These are phyloP conservation scores for Numida meleagris DNA, from an alignment of 2,113 vertebrate genomes.

Conservation along the genomic window DNA sequence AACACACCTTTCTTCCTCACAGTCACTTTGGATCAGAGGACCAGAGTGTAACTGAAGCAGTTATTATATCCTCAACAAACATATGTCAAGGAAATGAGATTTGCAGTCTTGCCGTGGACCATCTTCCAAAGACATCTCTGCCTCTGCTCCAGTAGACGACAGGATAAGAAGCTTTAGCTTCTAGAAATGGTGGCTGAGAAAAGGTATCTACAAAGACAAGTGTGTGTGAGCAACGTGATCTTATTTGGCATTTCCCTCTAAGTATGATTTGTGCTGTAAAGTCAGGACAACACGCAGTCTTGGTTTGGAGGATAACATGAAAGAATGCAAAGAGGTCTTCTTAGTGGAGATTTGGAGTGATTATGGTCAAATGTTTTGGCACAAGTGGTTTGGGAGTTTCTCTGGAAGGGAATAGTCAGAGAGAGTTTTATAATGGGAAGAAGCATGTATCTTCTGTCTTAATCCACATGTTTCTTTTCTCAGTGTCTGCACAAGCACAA, in stretches of 20 bases:
- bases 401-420: neutral
- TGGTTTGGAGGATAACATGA: neutral
- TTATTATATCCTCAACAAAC: neutral
- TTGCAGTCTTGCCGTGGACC: neutral
- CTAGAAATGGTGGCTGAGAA: neutral
- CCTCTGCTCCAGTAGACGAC: neutral
- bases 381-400: neutral
- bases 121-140: neutral
- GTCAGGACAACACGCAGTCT: neutral
- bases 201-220: neutral
- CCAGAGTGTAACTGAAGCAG: neutral
- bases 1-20: neutral
- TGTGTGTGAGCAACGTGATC: neutral
- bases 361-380: neutral
- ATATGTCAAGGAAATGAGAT: neutral
- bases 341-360: neutral
- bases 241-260: fast-evolving
- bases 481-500: neutral
- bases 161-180: neutral
- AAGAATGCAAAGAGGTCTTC: neutral
- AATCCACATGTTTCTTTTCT: neutral
- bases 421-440: neutral
- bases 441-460: neutral
- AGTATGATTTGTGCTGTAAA: neutral
- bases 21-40: neutral